Conservation (phyloP, 2,797 vertebrate genomes). For the Cossypha polioptera region DNA sequence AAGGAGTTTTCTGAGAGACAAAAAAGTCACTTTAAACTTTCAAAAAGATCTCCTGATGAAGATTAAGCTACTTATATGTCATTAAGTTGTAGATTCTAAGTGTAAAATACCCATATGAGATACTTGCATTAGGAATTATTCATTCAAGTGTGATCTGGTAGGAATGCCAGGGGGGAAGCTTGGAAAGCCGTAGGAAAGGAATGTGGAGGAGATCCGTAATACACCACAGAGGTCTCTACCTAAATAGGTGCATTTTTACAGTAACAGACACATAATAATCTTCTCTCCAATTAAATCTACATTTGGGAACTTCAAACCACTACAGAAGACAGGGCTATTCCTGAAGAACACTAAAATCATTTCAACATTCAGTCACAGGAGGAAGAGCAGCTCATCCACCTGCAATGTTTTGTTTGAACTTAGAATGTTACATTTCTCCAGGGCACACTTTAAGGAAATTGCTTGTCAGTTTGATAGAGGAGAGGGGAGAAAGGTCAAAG, state of each 20-base stretch:
- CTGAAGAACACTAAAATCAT: not conserved
- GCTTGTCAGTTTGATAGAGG: not conserved
- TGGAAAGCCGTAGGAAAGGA: not conserved
- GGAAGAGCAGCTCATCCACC: not conserved
- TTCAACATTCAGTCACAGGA: not conserved
- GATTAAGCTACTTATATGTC: not conserved
- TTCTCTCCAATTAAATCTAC: not conserved
- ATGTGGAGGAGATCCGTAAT: not conserved
- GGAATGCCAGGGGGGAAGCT: not conserved
- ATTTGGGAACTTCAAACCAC: not conserved
- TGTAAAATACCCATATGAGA: not conserved
- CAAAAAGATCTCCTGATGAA: not conserved
- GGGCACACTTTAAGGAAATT: not conserved
- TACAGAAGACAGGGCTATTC: rapidly evolving
- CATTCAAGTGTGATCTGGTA: not conserved
- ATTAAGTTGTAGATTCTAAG: not conserved
- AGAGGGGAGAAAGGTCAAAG: not conserved
- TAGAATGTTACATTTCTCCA: not conserved
- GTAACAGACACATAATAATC: not conserved
- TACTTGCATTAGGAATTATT: not conserved
- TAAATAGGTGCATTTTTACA: not conserved
- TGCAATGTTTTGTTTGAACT: not conserved
- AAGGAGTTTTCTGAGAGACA: not conserved
- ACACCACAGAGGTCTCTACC: not conserved
- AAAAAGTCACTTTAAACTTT: not conserved